These are phyloP conservation scores for Enteromius argenteus DNA, from an alignment of 2,797 vertebrate genomes.

Conservation along the genomic window DNA sequence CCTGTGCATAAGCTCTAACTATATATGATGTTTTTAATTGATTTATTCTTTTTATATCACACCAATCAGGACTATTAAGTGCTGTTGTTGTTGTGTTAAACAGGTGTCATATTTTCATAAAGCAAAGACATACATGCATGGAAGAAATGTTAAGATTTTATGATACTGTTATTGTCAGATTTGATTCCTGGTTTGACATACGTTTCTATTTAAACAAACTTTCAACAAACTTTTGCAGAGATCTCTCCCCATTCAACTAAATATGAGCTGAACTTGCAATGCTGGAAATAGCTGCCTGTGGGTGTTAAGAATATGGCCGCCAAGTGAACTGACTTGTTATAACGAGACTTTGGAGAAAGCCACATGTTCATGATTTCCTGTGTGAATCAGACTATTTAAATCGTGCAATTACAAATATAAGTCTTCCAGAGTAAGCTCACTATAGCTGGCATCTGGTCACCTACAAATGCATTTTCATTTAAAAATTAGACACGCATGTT, in stretches of 20 bases:
- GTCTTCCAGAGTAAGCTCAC: slow-evolving; percentile 41
- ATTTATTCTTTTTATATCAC: neutral
- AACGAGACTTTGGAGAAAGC: slow-evolving; percentile 33
- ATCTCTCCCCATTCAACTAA: slow-evolving; percentile 6
- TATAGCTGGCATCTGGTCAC: slow-evolving; percentile 46
- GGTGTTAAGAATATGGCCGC: slow-evolving; percentile 3
- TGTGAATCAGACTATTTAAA: slow-evolving; percentile 48
- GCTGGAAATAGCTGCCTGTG: slow-evolving; percentile 16
- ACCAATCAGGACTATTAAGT: neutral
- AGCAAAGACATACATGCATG: neutral
- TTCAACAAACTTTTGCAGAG: neutral
- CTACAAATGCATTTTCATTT: neutral
- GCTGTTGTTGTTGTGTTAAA: neutral
- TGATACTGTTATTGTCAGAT: neutral
- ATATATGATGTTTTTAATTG: neutral
- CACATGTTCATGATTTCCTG: slow-evolving; percentile 47
- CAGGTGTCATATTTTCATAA: neutral
- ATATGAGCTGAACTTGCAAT: neutral
- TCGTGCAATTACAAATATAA: neutral
- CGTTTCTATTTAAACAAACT: neutral
- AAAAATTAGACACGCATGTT: neutral
- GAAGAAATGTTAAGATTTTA: neutral
- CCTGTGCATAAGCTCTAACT: slow-evolving; percentile 7
- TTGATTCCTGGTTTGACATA: neutral
- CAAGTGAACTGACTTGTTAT: neutral